Conservation (phyloP, 2,797 vertebrate species). For the Buphagus erythrorhynchus region DNA sequence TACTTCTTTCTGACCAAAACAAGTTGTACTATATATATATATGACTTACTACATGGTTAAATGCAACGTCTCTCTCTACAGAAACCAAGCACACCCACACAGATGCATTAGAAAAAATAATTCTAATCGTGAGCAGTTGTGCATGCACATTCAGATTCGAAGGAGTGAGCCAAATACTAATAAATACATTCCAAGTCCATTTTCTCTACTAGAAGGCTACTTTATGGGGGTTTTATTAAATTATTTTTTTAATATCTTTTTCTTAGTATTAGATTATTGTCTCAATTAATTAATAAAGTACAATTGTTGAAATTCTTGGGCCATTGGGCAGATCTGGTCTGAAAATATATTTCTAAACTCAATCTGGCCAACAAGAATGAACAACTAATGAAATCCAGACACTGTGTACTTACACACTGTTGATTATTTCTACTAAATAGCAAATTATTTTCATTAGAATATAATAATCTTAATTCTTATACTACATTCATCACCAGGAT, state of each 20-base stretch:
- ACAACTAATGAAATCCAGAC: background rate
- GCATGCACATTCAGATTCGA: background rate
- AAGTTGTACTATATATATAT: background rate
- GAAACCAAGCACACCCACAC: background rate
- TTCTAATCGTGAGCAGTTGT: background rate
- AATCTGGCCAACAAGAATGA: background rate
- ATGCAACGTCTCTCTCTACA: background rate
- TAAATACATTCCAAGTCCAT: background rate
- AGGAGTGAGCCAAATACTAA: background rate
- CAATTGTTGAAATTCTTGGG: background rate
- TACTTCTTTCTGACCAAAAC: background rate
- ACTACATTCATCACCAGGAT: background rate
- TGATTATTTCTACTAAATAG: background rate
- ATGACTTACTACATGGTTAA: background rate
- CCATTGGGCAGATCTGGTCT: background rate
- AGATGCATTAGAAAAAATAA: conserved; percentile 6
- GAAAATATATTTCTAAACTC: background rate
- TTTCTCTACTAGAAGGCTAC: background rate
- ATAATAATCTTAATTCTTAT: background rate
- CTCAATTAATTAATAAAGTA: conserved; percentile 10
- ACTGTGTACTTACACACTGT: background rate
- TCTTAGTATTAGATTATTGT: background rate
- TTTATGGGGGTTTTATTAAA: background rate
- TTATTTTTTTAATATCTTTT: background rate
- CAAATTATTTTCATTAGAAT: background rate